A percentile compares a stretch with the other conserved stretches of the same genome.
These are phyloP conservation scores for Pangasianodon gigas DNA, from an alignment of 2,113 vertebrate species.

Conservation along the genomic window DNA sequence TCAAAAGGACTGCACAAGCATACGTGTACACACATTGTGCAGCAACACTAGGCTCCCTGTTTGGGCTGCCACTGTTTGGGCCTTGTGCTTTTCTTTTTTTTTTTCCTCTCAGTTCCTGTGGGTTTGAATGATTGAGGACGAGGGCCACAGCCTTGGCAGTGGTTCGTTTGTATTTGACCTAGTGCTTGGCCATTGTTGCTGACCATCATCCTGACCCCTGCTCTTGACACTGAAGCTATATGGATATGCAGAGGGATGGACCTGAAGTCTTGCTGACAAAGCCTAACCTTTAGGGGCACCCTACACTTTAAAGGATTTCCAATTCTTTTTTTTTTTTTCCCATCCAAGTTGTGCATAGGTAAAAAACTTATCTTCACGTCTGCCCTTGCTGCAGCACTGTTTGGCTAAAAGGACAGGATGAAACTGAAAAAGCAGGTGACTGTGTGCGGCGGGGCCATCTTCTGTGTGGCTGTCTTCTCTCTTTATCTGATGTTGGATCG, in stretches of 20 bases:
- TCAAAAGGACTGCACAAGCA: constrained; percentile 49
- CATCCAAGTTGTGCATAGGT: background rate
- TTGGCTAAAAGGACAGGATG: constrained; percentile 71
- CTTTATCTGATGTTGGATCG: constrained; percentile 98
- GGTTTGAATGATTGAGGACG: constrained; percentile 69
- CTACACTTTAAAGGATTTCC: constrained; percentile 42
- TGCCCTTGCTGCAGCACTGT: constrained; percentile 25
- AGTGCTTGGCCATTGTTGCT: constrained; percentile 62
- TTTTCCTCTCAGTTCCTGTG: constrained; percentile 54
- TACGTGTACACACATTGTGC: constrained; percentile 56
- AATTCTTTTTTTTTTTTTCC: background rate
- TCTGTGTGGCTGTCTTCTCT: constrained; percentile 97
- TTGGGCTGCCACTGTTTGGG: constrained; percentile 59
- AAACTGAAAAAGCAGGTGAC: constrained; percentile 99
- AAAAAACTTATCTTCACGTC: background rate
- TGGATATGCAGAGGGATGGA: constrained; percentile 54
- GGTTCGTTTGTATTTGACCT: constrained; percentile 65
- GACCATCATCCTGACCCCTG: constrained; percentile 54
- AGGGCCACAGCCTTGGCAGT: constrained; percentile 66
- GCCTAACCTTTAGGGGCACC: constrained; percentile 39
- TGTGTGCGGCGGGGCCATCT: constrained; percentile 93
- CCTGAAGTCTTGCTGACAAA: constrained; percentile 51
- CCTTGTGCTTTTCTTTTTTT: constrained; percentile 44
- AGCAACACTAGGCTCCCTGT: constrained; percentile 71
- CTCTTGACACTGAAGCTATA: constrained; percentile 62